phyloP scores from a whole-genome alignment of 2,113 vertebrate species.

The Gobius niger region DNA sequence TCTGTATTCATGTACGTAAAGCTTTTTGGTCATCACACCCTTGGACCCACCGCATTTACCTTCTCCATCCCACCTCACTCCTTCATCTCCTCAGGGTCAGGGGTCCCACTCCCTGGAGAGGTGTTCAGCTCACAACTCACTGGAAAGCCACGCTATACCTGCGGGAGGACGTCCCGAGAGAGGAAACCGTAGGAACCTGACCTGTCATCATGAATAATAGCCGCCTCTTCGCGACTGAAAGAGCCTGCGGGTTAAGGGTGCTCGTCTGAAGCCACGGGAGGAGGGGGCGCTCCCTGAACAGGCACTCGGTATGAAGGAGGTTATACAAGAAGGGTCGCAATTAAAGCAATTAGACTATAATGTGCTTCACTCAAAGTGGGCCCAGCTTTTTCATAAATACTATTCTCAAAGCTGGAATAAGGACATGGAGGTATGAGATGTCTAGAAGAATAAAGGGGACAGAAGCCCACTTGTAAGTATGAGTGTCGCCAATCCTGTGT shows the following conservation, averaged over 20 bases:
- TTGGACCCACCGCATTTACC: background rate
- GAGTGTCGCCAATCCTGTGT: no score
- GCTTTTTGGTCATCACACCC: no score
- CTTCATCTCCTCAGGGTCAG: background rate
- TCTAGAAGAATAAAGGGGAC: no score
- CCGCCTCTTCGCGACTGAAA: background rate
- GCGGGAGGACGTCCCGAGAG: background rate
- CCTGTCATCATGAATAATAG: background rate
- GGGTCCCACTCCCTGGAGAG: background rate
- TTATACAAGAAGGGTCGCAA: background rate
- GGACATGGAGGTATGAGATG: no score
- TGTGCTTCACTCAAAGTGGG: background rate
- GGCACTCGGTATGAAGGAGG: background rate
- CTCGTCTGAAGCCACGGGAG: background rate
- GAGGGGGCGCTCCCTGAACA: background rate
- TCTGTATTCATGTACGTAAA: no score
- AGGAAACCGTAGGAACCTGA: background rate
- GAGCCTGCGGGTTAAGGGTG: background rate
- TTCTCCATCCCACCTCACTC: background rate
- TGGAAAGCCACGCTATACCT: background rate
- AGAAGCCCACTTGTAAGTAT: no score
- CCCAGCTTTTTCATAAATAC: no score
- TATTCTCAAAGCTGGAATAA: no score
- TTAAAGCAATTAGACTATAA: background rate
- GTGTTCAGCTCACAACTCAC: background rate